phyloP scores from a whole-genome alignment of 2,888 invertebrate genomes.

The Aromia moschata region DNA sequence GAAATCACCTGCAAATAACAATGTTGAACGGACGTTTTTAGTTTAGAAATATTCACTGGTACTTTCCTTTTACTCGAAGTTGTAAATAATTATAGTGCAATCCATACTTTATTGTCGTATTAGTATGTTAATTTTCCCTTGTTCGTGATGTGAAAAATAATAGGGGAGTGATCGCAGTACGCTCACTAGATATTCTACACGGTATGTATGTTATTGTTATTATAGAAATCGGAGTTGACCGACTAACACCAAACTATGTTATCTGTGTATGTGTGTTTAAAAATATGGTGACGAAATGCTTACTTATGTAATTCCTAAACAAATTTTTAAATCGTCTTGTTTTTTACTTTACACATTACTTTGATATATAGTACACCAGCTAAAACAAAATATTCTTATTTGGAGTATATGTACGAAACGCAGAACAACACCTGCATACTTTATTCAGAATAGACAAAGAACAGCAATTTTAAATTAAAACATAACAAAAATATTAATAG shows the following conservation, averaged over 20 bases:
- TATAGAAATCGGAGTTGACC: neutral
- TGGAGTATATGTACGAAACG: no score
- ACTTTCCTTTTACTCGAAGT: conserved; percentile 7
- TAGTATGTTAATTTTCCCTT: conserved; percentile 10
- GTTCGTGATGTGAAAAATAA: conserved; percentile 17
- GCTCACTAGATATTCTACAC: conserved; percentile 11
- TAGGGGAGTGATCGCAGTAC: neutral
- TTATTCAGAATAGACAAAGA: no score
- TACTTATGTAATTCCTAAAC: no score
- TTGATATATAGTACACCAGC: no score
- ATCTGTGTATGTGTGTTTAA: neutral
- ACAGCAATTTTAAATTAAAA: no score
- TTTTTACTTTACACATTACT: no score
- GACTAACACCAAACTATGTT: neutral
- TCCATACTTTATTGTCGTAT: neutral
- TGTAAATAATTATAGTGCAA: conserved; percentile 5
- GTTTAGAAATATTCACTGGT: conserved; percentile 8
- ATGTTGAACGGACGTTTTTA: conserved; percentile 18
- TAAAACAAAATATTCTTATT: no score
- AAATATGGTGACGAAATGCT: neutral
- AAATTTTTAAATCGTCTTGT: no score
- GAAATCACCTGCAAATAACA: conserved; percentile 13
- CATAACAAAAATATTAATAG: no score
- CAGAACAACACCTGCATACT: no score
- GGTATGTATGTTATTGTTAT: conserved; percentile 9